Conservation (phyloP, 2,113 vertebrate species). For the Phalacrocorax aristotelis region DNA sequence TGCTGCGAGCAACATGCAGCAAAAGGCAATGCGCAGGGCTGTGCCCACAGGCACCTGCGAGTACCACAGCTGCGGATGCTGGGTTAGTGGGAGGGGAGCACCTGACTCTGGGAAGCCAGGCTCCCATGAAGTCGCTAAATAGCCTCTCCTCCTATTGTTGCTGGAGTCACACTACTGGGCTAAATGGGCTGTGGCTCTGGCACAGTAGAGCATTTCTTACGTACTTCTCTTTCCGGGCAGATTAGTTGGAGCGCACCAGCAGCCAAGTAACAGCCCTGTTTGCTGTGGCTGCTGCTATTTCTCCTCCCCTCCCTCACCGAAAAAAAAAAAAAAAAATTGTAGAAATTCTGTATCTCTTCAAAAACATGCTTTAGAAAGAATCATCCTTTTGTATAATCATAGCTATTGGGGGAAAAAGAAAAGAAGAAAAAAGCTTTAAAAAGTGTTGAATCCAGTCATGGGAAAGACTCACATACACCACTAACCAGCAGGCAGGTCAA, state of each 20-base stretch:
- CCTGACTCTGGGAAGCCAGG: neutral
- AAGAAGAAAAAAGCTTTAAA: neutral
- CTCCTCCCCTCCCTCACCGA: neutral
- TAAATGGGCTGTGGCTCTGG: neutral
- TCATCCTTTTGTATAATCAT: neutral
- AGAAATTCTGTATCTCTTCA: neutral
- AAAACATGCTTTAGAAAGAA: neutral
- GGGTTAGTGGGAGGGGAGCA: rapidly evolving
- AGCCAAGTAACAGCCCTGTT: neutral
- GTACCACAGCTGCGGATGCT: rapidly evolving
- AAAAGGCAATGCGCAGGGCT: neutral
- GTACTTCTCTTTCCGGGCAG: neutral
- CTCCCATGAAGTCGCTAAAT: rapidly evolving
- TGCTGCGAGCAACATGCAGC: neutral
- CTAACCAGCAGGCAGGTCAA: neutral
- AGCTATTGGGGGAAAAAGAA: neutral
- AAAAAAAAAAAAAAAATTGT: neutral
- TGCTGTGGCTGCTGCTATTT: neutral
- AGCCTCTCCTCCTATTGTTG: neutral
- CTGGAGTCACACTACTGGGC: neutral
- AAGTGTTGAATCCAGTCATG: neutral
- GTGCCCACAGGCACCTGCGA: neutral
- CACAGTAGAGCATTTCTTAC: neutral
- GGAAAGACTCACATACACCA: neutral
- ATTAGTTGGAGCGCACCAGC: neutral